A percentile compares a stretch with the other conserved stretches of the same genome.
These are phyloP conservation scores for Protodeltote pygarga DNA, from an alignment of 2,888 invertebrate genomes.

Conservation along the genomic window DNA sequence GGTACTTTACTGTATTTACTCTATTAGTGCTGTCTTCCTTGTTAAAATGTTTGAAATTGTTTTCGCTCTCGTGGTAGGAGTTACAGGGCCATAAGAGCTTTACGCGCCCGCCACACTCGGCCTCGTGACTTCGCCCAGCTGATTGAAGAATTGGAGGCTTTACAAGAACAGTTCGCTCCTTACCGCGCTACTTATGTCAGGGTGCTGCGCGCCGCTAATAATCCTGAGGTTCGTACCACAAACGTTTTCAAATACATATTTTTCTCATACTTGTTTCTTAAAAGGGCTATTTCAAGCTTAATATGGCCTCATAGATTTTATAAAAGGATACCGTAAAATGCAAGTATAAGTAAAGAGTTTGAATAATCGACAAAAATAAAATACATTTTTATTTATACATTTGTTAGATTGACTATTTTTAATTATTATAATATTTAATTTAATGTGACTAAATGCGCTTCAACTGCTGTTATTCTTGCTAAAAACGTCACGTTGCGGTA, in stretches of 20 bases:
- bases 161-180: constrained; percentile 67
- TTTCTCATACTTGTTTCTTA: no score
- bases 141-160: constrained; percentile 62
- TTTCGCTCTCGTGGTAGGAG: constrained; percentile 31
- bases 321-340: no score
- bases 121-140: constrained; percentile 66
- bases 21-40: constrained; percentile 2
- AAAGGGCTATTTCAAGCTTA: no score
- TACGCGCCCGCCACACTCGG: constrained; percentile 56
- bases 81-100: constrained; percentile 53
- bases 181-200: constrained; percentile 57
- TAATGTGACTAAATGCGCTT: no score
- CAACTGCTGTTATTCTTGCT: no score
- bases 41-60: constrained; percentile 14
- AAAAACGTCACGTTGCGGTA: no score
- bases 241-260: not conserved
- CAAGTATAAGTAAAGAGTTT: no score
- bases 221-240: constrained; percentile 47
- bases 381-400: no score
- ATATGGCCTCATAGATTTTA: no score
- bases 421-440: no score
- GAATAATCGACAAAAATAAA: no score
- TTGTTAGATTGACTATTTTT: no score
- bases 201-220: constrained; percentile 55
- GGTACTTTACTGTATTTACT: not conserved